A percentile compares a stretch with the other conserved stretches of the same genome.
Evolutionary conservation across 2,797 vertebrate genomes (phyloP).

Genomic region (Cynopterus sphinx): DNA sequence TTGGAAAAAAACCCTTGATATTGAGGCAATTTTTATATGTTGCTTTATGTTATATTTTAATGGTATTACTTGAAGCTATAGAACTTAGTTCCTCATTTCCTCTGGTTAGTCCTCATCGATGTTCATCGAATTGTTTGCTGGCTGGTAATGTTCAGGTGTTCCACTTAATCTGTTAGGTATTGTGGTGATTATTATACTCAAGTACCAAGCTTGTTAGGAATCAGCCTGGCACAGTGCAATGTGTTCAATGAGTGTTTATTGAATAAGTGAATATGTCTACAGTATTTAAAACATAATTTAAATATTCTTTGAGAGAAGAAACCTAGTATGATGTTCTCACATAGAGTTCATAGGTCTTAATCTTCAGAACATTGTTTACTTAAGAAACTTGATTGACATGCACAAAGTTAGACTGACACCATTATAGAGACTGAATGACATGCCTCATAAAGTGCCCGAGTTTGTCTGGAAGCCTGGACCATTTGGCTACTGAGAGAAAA

Average conservation of each 20-base stretch:
- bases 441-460: not conserved
- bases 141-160: not conserved
- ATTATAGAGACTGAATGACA: not conserved
- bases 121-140: not conserved
- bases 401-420: not conserved
- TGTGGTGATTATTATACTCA: not conserved
- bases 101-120: not conserved
- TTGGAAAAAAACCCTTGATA: not conserved
- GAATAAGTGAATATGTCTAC: constrained; percentile 4
- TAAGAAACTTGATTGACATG: not conserved
- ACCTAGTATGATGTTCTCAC: not conserved
- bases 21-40: not conserved
- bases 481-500: not conserved
- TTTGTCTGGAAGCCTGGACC: not conserved
- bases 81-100: constrained; percentile 12
- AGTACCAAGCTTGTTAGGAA: not conserved
- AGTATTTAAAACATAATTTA: not conserved
- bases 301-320: not conserved
- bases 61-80: not conserved
- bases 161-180: not conserved
- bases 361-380: not conserved
- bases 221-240: not conserved
- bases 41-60: not conserved
- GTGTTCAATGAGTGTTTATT: not conserved
- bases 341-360: not conserved